Base-by-base conservation (phyloP, 2,113 vertebrate genomes). In the Pleuronectes platessa region DNA sequence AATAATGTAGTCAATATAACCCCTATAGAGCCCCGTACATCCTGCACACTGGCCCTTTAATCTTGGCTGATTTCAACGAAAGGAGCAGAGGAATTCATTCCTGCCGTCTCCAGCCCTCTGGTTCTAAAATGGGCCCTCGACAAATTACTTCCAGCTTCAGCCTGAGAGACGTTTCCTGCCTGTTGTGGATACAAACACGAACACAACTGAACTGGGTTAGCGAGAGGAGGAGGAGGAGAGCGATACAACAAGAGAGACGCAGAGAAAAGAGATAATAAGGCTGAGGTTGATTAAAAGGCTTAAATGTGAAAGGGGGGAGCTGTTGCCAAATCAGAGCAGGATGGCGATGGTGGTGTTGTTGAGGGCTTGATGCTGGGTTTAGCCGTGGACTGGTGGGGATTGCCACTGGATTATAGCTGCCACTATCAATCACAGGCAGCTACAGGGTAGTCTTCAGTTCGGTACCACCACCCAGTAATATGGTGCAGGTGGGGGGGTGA, bases 381-480 rank as follows among this genome's bases (percentile, higher is more conserved):
- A 68, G 78, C 56, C 26, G 55, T 24, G 31, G 78, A 76, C 18
- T 21, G 51, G 18, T n/a, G 51, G 51, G 51, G 51, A 54, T 68
- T 42, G 82, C 66, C 71, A 31, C 75, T 0, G 54, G 87, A 90
- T 90, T 91, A 86, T 65, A 85, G 71, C 74, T 87, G 85, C 89
- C 85, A 59, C 74, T 81, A 54, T 86, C 81, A 83, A 77, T 81
- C 88, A 86, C 35, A 63, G 40, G 3, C n/a, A 62, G 47, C 61
- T 74, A 81, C 85, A 91, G 79, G n/a, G 49, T 55, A 82, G 71
- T 61, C 89, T 90, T 79, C 82, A 93, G 82, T 68, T 89, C 59
- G 17, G 54, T 14, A 40, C 51, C 55, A 31, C 27, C n/a, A 54
- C 61, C 45, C 51, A 49, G 11, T 23, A 45, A 54, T 2, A 18